Percentiles rank a stretch among this genome's conserved stretches.
phyloP scores from a whole-genome alignment of 1,140 invertebrate species.

The Stenopsyche tienmushanensis region DNA sequence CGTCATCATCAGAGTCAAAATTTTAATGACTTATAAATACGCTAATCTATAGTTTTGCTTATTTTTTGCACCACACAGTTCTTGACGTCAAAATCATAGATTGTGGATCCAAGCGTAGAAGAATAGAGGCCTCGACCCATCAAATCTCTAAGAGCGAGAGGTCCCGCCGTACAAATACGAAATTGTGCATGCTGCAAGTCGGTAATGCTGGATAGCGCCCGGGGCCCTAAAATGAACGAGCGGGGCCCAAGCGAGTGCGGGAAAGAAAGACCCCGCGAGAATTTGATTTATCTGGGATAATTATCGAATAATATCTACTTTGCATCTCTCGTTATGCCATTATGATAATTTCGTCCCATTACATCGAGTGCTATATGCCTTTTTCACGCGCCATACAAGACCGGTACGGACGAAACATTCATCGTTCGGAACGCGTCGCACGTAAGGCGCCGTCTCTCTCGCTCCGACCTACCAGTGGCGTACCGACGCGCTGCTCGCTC shows the following conservation, averaged over 20 bases:
- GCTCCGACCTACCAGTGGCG: slow-evolving; percentile 3
- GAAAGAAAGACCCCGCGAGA: slow-evolving; percentile 35
- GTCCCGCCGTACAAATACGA: too few species aligned
- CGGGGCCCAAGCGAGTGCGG: neutral
- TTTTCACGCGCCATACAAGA: slow-evolving; percentile 28
- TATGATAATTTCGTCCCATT: slow-evolving; percentile 42
- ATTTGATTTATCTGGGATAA: slow-evolving; percentile 43
- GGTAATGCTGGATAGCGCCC: neutral
- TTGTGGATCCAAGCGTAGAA: too few species aligned
- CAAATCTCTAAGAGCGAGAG: too few species aligned
- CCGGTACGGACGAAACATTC: too few species aligned
- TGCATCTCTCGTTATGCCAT: slow-evolving; percentile 42
- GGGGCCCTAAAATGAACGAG: neutral
- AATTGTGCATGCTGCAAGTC: too few species aligned
- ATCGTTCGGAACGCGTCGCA: too few species aligned
- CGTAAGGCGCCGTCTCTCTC: slow-evolving; percentile 2
- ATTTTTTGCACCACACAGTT: too few species aligned
- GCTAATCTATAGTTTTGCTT: too few species aligned
- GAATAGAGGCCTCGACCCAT: too few species aligned
- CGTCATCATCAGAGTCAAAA: too few species aligned
- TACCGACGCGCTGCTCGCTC: neutral
- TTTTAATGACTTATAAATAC: too few species aligned
- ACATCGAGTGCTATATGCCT: slow-evolving; percentile 41
- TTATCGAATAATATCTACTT: slow-evolving; percentile 44
- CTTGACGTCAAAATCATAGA: too few species aligned